Evolutionary conservation across 2,113 vertebrate species (phyloP).

Genomic region (Lucifuga dentata): DNA sequence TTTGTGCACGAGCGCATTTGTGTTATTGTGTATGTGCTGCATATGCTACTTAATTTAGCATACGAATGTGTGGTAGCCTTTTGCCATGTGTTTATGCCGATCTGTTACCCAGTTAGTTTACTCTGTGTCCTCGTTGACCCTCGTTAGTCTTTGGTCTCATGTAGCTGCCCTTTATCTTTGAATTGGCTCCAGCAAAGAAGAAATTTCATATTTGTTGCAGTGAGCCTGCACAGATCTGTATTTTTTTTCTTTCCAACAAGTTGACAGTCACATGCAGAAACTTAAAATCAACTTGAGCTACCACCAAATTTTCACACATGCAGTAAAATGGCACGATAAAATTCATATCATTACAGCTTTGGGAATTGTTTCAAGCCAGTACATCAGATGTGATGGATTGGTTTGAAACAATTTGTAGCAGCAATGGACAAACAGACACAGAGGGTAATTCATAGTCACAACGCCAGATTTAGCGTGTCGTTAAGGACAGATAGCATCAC

Average conservation of each 20-base stretch:
- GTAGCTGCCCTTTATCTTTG: conserved; percentile 54
- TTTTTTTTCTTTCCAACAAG: conserved; percentile 12
- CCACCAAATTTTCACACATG: conserved; percentile 35
- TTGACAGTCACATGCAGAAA: conserved; percentile 36
- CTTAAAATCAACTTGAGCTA: background rate
- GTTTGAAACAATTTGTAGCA: conserved; percentile 35
- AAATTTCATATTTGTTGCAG: conserved; percentile 53
- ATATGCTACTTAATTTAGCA: conserved; percentile 64
- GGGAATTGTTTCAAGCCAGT: conserved; percentile 57
- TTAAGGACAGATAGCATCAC: too few species aligned
- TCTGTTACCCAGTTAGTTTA: conserved; percentile 54
- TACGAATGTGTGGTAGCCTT: conserved; percentile 41
- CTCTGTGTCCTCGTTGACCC: conserved; percentile 64
- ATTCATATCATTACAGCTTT: conserved; percentile 40
- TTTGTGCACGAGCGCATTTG: conserved; percentile 41
- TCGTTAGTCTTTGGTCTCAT: conserved; percentile 61
- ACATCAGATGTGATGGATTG: conserved; percentile 33
- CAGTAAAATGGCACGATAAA: conserved; percentile 34
- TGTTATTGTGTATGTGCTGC: conserved; percentile 17
- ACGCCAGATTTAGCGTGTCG: too few species aligned
- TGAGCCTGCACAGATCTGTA: conserved; percentile 31
- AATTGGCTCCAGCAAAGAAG: conserved; percentile 56
- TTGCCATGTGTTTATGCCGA: conserved; percentile 52
- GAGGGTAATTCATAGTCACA: too few species aligned
- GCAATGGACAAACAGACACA: conserved; percentile 43